Conservation (phyloP, 2,888 invertebrate species). For the Abrostola triplasia region DNA sequence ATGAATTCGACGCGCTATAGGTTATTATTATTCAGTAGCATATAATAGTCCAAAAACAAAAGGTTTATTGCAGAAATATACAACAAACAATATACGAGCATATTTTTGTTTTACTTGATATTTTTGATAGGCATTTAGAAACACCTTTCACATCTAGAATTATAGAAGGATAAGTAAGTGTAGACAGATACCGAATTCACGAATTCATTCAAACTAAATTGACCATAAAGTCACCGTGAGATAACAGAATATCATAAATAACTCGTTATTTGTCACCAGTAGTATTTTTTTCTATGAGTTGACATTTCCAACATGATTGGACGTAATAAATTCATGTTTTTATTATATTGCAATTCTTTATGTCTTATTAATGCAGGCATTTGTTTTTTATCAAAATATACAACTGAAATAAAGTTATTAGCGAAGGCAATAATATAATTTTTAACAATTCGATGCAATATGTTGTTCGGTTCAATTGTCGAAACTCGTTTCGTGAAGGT, state of each 20-base stretch:
- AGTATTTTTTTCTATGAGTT: conserved; percentile 1
- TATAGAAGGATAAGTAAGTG: no score
- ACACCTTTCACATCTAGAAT: no score
- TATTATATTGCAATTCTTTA: conserved; percentile 4
- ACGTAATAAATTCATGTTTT: neutral
- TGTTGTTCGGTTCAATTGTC: conserved; percentile 13
- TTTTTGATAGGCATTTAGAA: no score
- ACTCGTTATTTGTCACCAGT: neutral
- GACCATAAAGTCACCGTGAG: neutral
- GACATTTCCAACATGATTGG: neutral
- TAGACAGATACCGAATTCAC: no score
- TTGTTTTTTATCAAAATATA: neutral
- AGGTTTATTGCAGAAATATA: no score
- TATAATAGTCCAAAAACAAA: no score
- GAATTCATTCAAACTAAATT: neutral
- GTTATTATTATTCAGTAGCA: no score
- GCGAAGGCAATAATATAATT: neutral
- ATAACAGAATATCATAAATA: neutral
- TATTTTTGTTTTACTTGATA: no score
- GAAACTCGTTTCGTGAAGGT: conserved; percentile 37
- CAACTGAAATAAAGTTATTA: neutral
- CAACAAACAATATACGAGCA: no score
- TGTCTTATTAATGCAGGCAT: neutral
- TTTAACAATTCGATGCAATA: conserved; percentile 1
- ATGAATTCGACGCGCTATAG: no score